Evolutionary conservation across 2,113 vertebrate species (phyloP).

Genomic region (Panthera tigris): DNA sequence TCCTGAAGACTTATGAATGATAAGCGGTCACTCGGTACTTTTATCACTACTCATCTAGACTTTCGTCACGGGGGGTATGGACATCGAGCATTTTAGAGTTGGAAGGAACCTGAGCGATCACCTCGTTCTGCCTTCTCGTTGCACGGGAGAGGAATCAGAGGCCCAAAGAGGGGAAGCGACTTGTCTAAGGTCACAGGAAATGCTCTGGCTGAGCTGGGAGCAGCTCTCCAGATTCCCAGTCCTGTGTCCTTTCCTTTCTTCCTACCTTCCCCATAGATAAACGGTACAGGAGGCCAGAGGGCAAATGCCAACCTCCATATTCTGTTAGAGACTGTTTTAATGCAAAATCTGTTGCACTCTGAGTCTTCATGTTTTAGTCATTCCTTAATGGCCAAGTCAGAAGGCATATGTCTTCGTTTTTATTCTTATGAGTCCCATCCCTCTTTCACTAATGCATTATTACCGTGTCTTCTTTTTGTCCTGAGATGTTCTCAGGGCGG

Average conservation of each 20-base stretch:
- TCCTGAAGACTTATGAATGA: background rate
- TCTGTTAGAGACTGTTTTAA: conserved; percentile 51
- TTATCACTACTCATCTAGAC: conserved; percentile 3
- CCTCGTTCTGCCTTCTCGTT: background rate
- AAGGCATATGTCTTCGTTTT: conserved; percentile 59
- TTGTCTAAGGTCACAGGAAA: conserved; percentile 14
- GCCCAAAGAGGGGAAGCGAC: background rate
- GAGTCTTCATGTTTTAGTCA: conserved; percentile 47
- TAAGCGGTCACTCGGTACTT: background rate
- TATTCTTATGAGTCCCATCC: conserved; percentile 48
- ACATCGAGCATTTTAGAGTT: background rate
- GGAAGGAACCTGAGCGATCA: background rate
- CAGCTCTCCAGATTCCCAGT: conserved; percentile 4
- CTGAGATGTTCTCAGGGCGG: conserved; percentile 52
- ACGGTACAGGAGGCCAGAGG: conserved; percentile 36
- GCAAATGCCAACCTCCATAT: conserved; percentile 37
- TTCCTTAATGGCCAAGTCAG: conserved; percentile 46
- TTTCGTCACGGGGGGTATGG: background rate
- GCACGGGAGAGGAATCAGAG: background rate
- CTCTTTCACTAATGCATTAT: conserved; percentile 60
- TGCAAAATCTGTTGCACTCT: conserved; percentile 23
- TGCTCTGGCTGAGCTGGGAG: conserved; percentile 25
- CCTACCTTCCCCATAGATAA: conserved; percentile 32
- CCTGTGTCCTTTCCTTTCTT: conserved; percentile 53
- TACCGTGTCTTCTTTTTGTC: conserved; percentile 61